Conservation (phyloP, 2,888 invertebrate genomes). For the Pristionchus entomophagus region DNA sequence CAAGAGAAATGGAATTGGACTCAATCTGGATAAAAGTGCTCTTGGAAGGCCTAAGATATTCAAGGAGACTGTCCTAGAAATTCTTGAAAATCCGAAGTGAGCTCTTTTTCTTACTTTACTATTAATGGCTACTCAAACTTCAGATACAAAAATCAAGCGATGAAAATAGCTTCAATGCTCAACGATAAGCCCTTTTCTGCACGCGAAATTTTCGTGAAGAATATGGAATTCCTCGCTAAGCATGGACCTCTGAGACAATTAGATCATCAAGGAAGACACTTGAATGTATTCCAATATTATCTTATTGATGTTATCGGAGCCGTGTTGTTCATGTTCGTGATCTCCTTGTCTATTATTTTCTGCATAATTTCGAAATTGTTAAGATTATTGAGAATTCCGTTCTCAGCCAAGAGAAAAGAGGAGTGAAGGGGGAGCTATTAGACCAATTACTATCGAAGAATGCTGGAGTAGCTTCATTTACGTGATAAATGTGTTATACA, state of each 20-base stretch:
- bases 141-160: not conserved
- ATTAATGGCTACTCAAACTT: not conserved
- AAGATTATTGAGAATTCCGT: too few relatives aligned
- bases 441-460: too few relatives aligned
- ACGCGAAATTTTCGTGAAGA: not conserved
- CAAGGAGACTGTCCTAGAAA: not conserved
- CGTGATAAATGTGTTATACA: too few relatives aligned
- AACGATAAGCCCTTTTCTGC: not conserved
- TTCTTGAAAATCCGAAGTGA: not conserved
- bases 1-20: constrained; percentile 49
- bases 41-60: not conserved
- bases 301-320: constrained; percentile 29
- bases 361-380: too few relatives aligned
- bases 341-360: not conserved
- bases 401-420: too few relatives aligned
- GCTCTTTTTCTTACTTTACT: not conserved
- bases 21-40: not conserved
- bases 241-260: constrained; percentile 19
- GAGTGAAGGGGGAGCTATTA: too few relatives aligned
- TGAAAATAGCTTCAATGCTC: not conserved
- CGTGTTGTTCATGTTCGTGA: not conserved
- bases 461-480: too few relatives aligned
- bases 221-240: not conserved
- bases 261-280: not conserved
- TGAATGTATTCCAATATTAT: constrained; percentile 34